phyloP scores from a whole-genome alignment of 1,140 invertebrate genomes.

The Pentalonia nigronervosa region DNA sequence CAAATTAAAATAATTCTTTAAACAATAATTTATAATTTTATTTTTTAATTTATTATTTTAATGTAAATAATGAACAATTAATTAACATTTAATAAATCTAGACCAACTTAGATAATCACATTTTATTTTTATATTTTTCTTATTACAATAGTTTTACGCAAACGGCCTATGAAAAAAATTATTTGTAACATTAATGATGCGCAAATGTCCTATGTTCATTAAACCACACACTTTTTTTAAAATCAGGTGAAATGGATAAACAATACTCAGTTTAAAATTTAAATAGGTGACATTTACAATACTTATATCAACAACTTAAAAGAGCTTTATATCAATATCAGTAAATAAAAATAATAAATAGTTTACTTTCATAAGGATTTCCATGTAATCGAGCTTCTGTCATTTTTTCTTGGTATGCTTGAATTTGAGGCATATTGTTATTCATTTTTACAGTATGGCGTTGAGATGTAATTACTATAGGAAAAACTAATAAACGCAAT shows the following conservation, averaged over 20 bases:
- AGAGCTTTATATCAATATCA: neutral
- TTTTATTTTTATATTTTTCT: too few relatives aligned
- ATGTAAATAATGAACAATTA: too few relatives aligned
- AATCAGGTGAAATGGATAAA: neutral
- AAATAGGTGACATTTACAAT: neutral
- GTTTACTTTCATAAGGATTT: slow-evolving; percentile 77
- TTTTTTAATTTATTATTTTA: too few relatives aligned
- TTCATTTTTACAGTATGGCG: slow-evolving; percentile 79
- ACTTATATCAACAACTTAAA: neutral
- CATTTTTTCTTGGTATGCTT: slow-evolving; percentile 81
- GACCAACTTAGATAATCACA: too few relatives aligned
- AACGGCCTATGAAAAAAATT: too few relatives aligned
- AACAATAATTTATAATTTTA: too few relatives aligned
- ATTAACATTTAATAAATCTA: too few relatives aligned
- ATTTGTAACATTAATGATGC: too few relatives aligned
- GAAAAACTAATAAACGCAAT: slow-evolving; percentile 79
- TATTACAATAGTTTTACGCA: too few relatives aligned
- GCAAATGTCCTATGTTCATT: too few relatives aligned
- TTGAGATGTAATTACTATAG: slow-evolving; percentile 81
- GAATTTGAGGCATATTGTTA: slow-evolving; percentile 82
- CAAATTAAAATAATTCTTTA: too few relatives aligned
- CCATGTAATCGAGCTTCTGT: slow-evolving; percentile 81
- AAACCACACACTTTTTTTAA: neutral
- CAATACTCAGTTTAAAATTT: neutral
- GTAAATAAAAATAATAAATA: neutral